Base-by-base conservation (phyloP, 2,797 vertebrate genomes). In the Cuculus canorus region DNA sequence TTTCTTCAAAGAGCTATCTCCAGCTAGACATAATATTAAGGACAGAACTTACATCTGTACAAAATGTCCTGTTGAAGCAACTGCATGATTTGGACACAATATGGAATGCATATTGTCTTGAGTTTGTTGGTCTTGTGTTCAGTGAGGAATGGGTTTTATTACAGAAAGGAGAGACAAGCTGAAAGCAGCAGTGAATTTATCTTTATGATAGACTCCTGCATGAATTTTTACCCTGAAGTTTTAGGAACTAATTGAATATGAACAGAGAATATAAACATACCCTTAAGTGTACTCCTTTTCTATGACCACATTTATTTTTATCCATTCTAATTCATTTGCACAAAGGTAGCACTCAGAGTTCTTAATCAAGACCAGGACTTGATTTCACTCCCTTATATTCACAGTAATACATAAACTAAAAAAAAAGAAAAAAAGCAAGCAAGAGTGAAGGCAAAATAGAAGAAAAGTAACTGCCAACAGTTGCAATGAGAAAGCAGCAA, bases 111-210 rank as follows among this genome's bases (percentile, higher is more conserved):
- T 30, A 32, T 23, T 88, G 61, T 47, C 91, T 70, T 79, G 47
- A 68, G 59, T 83, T 86, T 82, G 27, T 8, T 75, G 47, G 57
- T 89, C 61, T 69, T 53, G 22, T 41, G 35, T 33, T 82, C 43
- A 27, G 75, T 64, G 71, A 92, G 65, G n/a, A 91, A 92, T n/a
- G 56, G 23, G 30, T 33, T 93, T 96, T 90, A 83, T 78, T 91
- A 86, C 37, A 86, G 79, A 65, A 90, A 76, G 83, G 69, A 82
- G 52, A 79, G 53, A 80, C 32, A 75, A 85, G 33, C 72, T 65
- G 76, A 78, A 86, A 91, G 84, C 87, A 89, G 47, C 28, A 69
- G 39, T 60, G 64, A 77, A 83, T 95, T 89, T 68, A 61, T 85
- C 57, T 87, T 89, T 43, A n/a, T 50, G 57, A 87, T 82, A n/a